phyloP scores from a whole-genome alignment of 2,888 invertebrate species.

The Rhaphigaster nebulosa region DNA sequence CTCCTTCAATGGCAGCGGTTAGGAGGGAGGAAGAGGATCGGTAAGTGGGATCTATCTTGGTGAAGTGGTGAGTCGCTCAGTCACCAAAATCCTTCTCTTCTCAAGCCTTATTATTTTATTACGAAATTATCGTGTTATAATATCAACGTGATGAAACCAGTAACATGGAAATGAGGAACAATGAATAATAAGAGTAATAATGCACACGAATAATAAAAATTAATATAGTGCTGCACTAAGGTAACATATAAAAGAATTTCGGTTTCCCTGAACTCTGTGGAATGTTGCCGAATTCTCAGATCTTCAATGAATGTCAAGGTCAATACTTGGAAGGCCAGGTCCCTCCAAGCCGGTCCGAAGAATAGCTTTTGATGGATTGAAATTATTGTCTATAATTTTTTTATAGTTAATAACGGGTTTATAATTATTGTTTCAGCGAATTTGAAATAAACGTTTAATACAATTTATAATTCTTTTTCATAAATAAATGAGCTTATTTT shows the following conservation, averaged over 20 bases:
- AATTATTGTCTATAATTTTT: too few relatives aligned
- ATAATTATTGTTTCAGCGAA: background rate
- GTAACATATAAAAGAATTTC: background rate
- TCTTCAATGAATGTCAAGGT: background rate
- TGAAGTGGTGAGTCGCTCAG: too few relatives aligned
- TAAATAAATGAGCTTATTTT: background rate
- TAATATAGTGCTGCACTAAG: background rate
- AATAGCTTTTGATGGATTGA: background rate
- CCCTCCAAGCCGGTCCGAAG: background rate
- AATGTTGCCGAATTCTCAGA: background rate
- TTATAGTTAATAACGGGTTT: background rate
- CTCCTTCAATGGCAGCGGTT: too few relatives aligned
- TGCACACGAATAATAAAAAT: background rate
- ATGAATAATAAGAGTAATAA: background rate
- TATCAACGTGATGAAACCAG: too few relatives aligned
- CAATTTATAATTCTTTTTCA: background rate
- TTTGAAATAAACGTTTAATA: background rate
- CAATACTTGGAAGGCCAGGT: background rate
- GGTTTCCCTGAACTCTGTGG: background rate
- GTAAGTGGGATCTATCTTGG: too few relatives aligned
- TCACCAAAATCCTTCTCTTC: too few relatives aligned
- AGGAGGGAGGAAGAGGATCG: too few relatives aligned
- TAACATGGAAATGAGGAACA: background rate
- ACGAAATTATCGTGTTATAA: too few relatives aligned
- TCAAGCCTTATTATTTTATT: too few relatives aligned